phyloP scores from a whole-genome alignment of 1,140 invertebrate species.

The Heliconius nattereri region DNA sequence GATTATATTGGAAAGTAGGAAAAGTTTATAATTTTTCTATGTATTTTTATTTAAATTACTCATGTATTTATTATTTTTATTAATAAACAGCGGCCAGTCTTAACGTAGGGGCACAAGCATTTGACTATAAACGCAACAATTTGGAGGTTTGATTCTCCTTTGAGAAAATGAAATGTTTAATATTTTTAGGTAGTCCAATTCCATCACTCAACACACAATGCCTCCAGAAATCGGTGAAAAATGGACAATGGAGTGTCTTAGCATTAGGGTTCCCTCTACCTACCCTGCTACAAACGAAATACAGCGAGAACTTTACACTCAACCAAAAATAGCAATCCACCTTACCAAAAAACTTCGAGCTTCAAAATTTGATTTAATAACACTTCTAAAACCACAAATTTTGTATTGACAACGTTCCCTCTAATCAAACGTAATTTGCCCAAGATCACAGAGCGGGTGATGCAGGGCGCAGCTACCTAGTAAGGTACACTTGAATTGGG shows the following conservation, averaged over 20 bases:
- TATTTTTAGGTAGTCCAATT: not conserved
- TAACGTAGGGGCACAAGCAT: no score
- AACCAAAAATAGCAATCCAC: not conserved
- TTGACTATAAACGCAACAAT: no score
- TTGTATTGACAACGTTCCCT: slow-evolving; percentile 16
- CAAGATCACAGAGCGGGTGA: slow-evolving; percentile 15
- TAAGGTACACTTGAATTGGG: no score
- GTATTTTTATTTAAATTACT: no score
- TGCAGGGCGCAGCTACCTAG: slow-evolving; percentile 19
- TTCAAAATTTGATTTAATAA: slow-evolving; percentile 23
- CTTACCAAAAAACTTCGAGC: not conserved
- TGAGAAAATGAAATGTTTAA: not conserved
- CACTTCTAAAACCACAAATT: not conserved
- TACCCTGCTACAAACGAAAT: no score
- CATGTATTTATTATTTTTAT: no score
- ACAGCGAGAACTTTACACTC: not conserved
- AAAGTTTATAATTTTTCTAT: no score
- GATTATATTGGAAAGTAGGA: no score
- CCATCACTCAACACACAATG: not conserved
- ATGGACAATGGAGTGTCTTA: no score
- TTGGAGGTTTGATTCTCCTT: not conserved
- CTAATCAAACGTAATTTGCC: slow-evolving; percentile 29
- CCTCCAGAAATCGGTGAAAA: not conserved
- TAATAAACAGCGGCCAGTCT: no score
- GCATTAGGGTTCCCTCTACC: not conserved